These are phyloP conservation scores for Mizuhopecten yessoensis DNA, from an alignment of 1,140 invertebrate genomes.

Conservation along the genomic window DNA sequence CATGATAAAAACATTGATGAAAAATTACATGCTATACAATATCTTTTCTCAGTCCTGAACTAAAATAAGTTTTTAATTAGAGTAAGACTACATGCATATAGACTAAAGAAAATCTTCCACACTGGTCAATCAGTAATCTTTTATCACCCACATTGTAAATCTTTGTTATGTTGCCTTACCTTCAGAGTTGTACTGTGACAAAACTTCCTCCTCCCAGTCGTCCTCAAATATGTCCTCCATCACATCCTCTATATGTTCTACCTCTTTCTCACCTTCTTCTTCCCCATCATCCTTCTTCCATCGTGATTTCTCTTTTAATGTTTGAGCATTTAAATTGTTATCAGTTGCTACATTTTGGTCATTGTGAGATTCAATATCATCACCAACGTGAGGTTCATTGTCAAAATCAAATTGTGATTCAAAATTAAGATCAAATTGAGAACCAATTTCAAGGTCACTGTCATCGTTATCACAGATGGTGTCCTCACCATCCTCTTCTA, in stretches of 20 bases:
- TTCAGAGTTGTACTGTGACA: neutral
- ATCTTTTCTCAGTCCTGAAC: too few relatives aligned
- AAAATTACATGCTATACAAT: too few relatives aligned
- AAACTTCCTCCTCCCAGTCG: constrained; percentile 25
- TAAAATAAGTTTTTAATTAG: too few relatives aligned
- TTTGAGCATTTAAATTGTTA: neutral
- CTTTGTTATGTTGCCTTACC: too few relatives aligned
- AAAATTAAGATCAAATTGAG: constrained; percentile 6
- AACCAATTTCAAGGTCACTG: neutral
- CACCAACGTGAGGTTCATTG: neutral
- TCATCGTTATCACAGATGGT: neutral
- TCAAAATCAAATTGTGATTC: neutral
- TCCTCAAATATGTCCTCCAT: constrained; percentile 48
- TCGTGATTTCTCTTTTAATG: neutral
- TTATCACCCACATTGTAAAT: too few relatives aligned
- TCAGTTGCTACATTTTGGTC: neutral
- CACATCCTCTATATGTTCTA: neutral
- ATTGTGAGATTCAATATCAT: neutral
- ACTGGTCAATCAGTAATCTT: too few relatives aligned
- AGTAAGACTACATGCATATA: too few relatives aligned
- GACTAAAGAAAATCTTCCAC: too few relatives aligned
- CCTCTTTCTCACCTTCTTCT: neutral
- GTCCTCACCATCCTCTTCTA: neutral
- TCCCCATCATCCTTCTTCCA: neutral
- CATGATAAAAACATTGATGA: too few relatives aligned